These are phyloP conservation scores for Plagiodera versicolora DNA, from an alignment of 2,888 invertebrate genomes.

Conservation along the genomic window DNA sequence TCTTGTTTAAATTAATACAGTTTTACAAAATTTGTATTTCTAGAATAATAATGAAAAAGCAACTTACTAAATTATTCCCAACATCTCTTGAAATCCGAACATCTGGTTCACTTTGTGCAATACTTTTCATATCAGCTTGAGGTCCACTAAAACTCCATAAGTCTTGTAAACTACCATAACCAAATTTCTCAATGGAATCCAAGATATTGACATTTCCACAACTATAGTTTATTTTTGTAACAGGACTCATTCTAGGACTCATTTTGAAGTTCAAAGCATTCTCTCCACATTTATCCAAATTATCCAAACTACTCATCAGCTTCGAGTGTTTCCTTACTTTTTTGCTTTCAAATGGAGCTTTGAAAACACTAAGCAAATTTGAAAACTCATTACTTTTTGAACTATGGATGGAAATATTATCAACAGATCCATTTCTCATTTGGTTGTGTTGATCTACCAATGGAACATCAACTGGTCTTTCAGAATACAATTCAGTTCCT, in stretches of 20 bases:
- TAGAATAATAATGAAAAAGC: background rate
- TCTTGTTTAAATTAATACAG: too few relatives aligned
- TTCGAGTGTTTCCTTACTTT: constrained; percentile 43
- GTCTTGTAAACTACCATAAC: constrained; percentile 70
- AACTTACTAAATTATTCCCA: constrained; percentile 33
- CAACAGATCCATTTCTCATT: constrained; percentile 51
- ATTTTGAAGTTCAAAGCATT: constrained; percentile 58
- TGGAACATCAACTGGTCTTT: constrained; percentile 52
- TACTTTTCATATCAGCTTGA: constrained; percentile 37
- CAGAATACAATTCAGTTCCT: constrained; percentile 36
- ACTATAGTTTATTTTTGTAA: constrained; percentile 52
- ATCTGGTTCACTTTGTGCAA: constrained; percentile 68
- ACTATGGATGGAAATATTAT: constrained; percentile 63
- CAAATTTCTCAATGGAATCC: constrained; percentile 45
- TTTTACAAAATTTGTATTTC: too few relatives aligned
- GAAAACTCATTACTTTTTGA: constrained; percentile 60
- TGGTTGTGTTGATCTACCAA: constrained; percentile 37
- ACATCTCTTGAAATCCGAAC: constrained; percentile 54
- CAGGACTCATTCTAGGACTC: constrained; percentile 68
- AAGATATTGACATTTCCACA: constrained; percentile 49
- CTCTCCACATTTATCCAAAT: constrained; percentile 47
- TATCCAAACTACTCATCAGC: constrained; percentile 48
- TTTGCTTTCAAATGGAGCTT: constrained; percentile 47
- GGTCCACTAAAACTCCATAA: constrained; percentile 52
- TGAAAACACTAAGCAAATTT: constrained; percentile 46